Conservation (phyloP, 2,888 invertebrate genomes). For the Agonum fuliginosum region DNA sequence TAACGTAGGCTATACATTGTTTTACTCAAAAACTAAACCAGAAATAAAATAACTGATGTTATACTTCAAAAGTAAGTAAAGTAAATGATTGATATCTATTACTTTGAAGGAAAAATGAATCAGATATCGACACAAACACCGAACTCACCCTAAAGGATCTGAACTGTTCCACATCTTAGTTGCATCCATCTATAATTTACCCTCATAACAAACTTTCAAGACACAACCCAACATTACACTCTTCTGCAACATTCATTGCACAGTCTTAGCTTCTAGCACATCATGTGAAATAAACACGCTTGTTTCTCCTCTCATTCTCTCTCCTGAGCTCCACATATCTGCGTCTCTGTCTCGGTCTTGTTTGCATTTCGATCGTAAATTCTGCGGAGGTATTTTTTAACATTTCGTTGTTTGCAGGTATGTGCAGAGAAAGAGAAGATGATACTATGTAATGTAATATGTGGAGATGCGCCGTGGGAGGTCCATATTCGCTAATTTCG, state of each 20-base stretch:
- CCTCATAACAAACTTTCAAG: background rate
- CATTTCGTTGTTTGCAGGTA: background rate
- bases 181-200: background rate
- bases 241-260: background rate
- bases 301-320: background rate
- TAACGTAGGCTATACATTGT: too few relatives aligned
- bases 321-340: background rate
- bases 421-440: too few relatives aligned
- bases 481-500: background rate
- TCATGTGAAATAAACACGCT: slow-evolving; percentile 13
- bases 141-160: too few relatives aligned
- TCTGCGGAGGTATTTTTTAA: background rate
- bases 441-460: background rate
- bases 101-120: too few relatives aligned
- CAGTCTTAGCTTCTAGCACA: background rate
- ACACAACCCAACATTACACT: background rate
- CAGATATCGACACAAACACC: too few relatives aligned
- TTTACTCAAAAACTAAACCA: too few relatives aligned
- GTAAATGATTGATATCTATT: too few relatives aligned
- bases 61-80: too few relatives aligned
- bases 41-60: too few relatives aligned
- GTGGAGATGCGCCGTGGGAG: background rate
- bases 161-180: too few relatives aligned
- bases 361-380: slow-evolving; percentile 24
- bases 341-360: background rate